Conservation (phyloP, 2,888 invertebrate species). For the Ischnura elegans region DNA sequence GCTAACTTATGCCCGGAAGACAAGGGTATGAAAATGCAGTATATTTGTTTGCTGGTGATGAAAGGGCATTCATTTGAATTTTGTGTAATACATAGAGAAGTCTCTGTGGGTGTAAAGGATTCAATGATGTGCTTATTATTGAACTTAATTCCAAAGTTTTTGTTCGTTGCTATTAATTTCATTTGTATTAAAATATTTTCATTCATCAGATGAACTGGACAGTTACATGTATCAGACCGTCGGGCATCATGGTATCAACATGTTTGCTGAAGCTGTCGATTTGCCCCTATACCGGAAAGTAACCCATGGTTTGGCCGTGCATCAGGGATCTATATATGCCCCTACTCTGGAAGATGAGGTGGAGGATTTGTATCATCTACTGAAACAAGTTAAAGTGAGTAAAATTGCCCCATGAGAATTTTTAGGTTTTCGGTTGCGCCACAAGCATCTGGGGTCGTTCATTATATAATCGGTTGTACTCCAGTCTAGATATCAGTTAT, state of each 20-base stretch:
- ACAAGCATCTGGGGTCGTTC: no score
- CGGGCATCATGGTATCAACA: constrained; percentile 95
- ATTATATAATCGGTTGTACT: no score
- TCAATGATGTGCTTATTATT: not conserved
- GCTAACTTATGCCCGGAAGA: constrained; percentile 95
- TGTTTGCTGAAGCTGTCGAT: constrained; percentile 96
- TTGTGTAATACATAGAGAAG: not conserved
- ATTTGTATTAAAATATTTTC: constrained; percentile 63
- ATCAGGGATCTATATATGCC: constrained; percentile 88
- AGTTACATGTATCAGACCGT: constrained; percentile 99
- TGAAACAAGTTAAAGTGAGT: constrained; percentile 86
- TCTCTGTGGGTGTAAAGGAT: constrained; percentile 46
- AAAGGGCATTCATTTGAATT: not conserved
- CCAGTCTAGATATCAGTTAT: no score
- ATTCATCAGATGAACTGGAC: constrained; percentile 89
- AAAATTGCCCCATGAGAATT: not conserved
- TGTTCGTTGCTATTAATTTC: constrained; percentile 70
- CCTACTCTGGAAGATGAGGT: constrained; percentile 96
- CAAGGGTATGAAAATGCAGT: constrained; percentile 82
- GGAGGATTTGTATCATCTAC: constrained; percentile 94
- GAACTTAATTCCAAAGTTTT: constrained; percentile 70
- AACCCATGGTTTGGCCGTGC: constrained; percentile 91
- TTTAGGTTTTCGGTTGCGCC: no score
- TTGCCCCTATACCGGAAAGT: constrained; percentile 92
- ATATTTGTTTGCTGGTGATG: not conserved